A percentile compares a stretch with the other conserved stretches of the same genome.
Evolutionary conservation across 2,888 invertebrate species (phyloP).

Genomic region (Trichacis sp.): DNA sequence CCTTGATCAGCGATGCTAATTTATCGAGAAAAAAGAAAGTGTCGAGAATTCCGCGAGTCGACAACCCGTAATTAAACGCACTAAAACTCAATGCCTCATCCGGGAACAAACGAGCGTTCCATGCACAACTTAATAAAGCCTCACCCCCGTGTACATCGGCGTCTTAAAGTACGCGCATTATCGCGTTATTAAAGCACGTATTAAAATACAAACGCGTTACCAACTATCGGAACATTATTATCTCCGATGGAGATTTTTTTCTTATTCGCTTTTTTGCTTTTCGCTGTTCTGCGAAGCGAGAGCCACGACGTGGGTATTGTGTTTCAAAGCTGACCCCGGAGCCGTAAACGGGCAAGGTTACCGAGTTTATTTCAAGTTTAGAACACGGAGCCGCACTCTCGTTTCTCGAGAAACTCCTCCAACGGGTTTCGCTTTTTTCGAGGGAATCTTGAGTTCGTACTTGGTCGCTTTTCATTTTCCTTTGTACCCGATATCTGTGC

Average conservation of each 20-base stretch:
- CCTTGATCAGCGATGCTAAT: constrained; percentile 4
- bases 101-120: constrained; percentile 44
- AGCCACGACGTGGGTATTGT: constrained; percentile 44
- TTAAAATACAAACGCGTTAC: constrained; percentile 46
- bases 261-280: too few species aligned
- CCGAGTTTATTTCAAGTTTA: constrained; percentile 53
- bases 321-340: constrained; percentile 49
- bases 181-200: constrained; percentile 51
- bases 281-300: too few species aligned
- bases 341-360: constrained; percentile 53
- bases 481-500: constrained; percentile 6
- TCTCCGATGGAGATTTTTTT: constrained; percentile 41
- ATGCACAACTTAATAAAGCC: constrained; percentile 53
- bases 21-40: constrained; percentile 1
- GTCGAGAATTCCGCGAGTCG: constrained; percentile 22
- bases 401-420: constrained; percentile 43
- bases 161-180: constrained; percentile 34
- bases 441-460: not conserved
- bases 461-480: constrained; percentile 11
- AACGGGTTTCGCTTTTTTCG: constrained; percentile 19
- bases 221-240: constrained; percentile 45
- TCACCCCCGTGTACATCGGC: constrained; percentile 33
- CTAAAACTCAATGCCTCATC: constrained; percentile 55
- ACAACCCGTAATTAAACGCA: constrained; percentile 57
- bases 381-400: constrained; percentile 46